Evolutionary conservation across 2,113 vertebrate species (phyloP).

Genomic region (Paedocypris sp.): DNA sequence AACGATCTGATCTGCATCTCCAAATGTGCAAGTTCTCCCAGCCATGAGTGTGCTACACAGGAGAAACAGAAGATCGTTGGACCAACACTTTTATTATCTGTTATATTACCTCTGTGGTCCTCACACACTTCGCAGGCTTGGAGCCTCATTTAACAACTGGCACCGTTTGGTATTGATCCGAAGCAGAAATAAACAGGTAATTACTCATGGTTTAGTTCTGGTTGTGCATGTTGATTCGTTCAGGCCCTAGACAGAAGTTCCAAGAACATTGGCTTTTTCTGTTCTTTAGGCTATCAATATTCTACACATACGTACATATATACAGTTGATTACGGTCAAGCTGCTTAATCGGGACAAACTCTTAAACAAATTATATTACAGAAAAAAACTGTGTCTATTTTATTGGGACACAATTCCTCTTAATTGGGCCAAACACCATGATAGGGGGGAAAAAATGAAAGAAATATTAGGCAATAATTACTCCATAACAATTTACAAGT

Average conservation of each 20-base stretch:
- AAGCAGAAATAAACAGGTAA: background rate
- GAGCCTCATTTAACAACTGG: slow-evolving; percentile 9
- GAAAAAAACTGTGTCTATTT: too few relatives aligned
- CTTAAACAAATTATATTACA: too few relatives aligned
- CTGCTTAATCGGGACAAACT: too few relatives aligned
- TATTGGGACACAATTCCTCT: too few relatives aligned
- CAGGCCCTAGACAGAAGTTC: background rate
- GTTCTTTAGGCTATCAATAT: too few relatives aligned
- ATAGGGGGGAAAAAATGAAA: too few relatives aligned
- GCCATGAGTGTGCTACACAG: background rate
- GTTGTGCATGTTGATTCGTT: slow-evolving; percentile 19
- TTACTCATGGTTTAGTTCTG: background rate
- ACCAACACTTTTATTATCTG: background rate
- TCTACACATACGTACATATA: too few relatives aligned
- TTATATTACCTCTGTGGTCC: background rate
- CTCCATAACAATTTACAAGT: too few relatives aligned
- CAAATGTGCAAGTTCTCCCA: background rate
- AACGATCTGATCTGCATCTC: background rate
- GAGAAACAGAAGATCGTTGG: background rate
- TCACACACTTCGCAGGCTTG: background rate
- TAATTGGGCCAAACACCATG: too few relatives aligned
- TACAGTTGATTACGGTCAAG: too few relatives aligned
- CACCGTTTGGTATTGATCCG: background rate
- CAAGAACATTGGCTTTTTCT: too few relatives aligned
- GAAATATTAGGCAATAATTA: too few relatives aligned